phyloP scores from a whole-genome alignment of 2,888 invertebrate genomes.

The Aplocera efformata region DNA sequence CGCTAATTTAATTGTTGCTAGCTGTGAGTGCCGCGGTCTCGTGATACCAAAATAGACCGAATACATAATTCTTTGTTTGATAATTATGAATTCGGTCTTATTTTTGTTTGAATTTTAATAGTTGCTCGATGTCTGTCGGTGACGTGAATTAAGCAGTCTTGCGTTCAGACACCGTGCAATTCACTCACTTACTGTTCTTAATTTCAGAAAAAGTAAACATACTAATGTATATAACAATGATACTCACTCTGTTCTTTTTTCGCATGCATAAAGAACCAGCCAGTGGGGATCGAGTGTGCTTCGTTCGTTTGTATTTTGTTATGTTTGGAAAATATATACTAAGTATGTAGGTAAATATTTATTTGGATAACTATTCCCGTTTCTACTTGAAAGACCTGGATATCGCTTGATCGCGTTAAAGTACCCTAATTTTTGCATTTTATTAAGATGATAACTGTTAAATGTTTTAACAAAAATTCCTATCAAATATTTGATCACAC shows the following conservation, averaged over 20 bases:
- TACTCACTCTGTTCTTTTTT: conserved; percentile 24
- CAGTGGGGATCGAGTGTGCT: conserved; percentile 9
- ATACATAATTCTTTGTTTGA: conserved; percentile 25
- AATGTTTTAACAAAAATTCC: too few relatives aligned
- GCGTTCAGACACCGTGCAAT: conserved; percentile 42
- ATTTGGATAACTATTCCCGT: background rate
- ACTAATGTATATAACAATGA: conserved; percentile 17
- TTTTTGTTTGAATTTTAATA: conserved; percentile 51
- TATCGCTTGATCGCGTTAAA: too few relatives aligned
- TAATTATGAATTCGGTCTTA: conserved; percentile 49
- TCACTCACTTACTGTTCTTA: conserved; percentile 36
- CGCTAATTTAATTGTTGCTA: conserved; percentile 80
- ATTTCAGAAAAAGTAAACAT: conserved; percentile 6
- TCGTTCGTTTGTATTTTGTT: conserved; percentile 10
- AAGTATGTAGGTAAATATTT: background rate
- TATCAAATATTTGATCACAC: too few relatives aligned
- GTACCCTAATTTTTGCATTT: too few relatives aligned
- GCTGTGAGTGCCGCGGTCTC: conserved; percentile 82
- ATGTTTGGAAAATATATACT: background rate
- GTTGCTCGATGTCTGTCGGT: conserved; percentile 46
- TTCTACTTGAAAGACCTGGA: too few relatives aligned
- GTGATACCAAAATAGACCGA: conserved; percentile 54
- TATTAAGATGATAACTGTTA: too few relatives aligned
- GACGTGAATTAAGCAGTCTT: conserved; percentile 13
- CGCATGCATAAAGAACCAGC: conserved; percentile 19